Percentiles rank a stretch among this genome's conserved stretches.
Conservation (phyloP, 2,797 vertebrate genomes). For the Lacerta agilis region DNA sequence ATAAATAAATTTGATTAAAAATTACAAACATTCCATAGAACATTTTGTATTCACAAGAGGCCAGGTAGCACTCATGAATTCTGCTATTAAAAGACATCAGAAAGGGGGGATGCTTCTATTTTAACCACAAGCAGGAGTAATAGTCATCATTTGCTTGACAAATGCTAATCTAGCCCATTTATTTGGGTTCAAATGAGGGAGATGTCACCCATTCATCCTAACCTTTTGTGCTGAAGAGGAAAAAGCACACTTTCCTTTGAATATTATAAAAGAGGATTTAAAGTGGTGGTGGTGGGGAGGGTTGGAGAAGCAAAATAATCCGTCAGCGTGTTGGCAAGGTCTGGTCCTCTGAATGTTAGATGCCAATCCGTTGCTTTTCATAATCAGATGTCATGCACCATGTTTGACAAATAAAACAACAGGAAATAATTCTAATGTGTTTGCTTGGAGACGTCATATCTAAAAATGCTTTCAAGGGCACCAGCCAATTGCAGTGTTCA, state of each 20-base stretch:
- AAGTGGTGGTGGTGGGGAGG: not conserved
- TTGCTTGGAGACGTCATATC: constrained; percentile 13
- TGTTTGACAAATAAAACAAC: constrained; percentile 37
- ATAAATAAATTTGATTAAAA: constrained; percentile 17
- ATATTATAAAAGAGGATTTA: constrained; percentile 1
- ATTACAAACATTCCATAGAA: constrained; percentile 5
- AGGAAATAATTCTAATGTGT: constrained; percentile 28
- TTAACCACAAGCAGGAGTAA: constrained; percentile 3
- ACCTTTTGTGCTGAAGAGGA: not conserved
- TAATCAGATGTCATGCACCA: not conserved
- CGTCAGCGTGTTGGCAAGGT: not conserved
- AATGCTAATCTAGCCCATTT: constrained; percentile 4
- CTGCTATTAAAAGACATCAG: not conserved
- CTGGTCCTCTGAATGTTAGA: constrained; percentile 1
- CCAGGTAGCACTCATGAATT: not conserved
- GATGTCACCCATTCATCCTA: constrained; percentile 16
- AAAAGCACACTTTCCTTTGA: not conserved
- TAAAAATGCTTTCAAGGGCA: constrained; percentile 20
- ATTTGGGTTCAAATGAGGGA: not conserved
- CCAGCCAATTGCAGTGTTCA: not conserved
- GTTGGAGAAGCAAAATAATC: not conserved
- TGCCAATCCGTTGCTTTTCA: constrained; percentile 27
- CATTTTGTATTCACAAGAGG: constrained; percentile 11
- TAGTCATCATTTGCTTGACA: constrained; percentile 10
- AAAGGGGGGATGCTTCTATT: not conserved